A percentile compares a stretch with the other conserved stretches of the same genome.
phyloP scores from a whole-genome alignment of 2,797 vertebrate species.

The Phoebastria nigripes region DNA sequence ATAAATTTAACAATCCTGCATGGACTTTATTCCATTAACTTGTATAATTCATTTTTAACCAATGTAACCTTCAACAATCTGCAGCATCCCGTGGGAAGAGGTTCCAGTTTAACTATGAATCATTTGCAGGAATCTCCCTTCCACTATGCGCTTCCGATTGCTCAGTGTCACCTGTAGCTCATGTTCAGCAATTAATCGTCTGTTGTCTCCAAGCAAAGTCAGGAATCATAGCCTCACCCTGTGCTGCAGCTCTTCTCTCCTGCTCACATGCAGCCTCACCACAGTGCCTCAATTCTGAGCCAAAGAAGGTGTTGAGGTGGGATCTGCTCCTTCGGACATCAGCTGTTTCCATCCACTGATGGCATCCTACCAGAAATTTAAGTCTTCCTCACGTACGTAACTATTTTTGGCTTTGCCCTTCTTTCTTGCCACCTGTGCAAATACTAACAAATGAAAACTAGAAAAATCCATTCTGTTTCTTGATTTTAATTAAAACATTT shows the following conservation, averaged over 20 bases:
- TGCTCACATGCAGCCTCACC: neutral
- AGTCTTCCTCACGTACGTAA: neutral
- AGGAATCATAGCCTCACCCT: neutral
- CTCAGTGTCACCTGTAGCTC: neutral
- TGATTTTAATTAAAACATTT: neutral
- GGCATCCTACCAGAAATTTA: neutral
- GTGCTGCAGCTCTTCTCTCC: neutral
- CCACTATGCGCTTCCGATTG: neutral
- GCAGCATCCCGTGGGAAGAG: neutral
- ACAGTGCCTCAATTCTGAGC: neutral
- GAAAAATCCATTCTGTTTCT: neutral
- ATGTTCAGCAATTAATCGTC: neutral
- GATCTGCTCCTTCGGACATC: neutral
- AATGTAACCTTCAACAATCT: neutral
- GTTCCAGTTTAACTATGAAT: neutral
- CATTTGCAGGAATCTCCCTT: neutral
- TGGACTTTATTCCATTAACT: neutral
- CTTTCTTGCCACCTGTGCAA: neutral
- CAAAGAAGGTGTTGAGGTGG: neutral
- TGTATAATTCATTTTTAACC: neutral
- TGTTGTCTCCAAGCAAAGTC: neutral
- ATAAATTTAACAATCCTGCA: neutral
- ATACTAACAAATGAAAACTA: neutral
- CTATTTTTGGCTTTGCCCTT: neutral
- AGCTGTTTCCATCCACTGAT: neutral